Percentiles rank a stretch among this genome's conserved stretches.
Evolutionary conservation across 2,888 invertebrate species (phyloP).

Genomic region (Abscondita cerata): DNA sequence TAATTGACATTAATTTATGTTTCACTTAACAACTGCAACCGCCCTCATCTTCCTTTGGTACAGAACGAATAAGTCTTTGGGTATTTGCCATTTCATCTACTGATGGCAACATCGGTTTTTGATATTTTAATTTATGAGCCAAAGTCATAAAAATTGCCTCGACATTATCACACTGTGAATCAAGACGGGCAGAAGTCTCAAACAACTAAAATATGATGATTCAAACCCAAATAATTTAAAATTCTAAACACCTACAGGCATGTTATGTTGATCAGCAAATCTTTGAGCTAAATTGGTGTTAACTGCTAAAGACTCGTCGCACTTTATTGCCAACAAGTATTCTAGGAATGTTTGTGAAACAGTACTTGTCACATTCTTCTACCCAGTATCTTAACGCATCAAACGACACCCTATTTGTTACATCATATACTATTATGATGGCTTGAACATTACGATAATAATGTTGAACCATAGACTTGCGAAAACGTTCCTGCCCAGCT

Average conservation of each 20-base stretch:
- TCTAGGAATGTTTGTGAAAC: constrained; percentile 69
- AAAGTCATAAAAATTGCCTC: constrained; percentile 84
- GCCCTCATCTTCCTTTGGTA: constrained; percentile 4
- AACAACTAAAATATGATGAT: constrained; percentile 66
- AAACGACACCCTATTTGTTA: constrained; percentile 69
- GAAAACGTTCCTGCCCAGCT: constrained; percentile 82
- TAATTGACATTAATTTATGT: neutral
- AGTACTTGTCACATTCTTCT: constrained; percentile 74
- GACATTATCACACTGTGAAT: constrained; percentile 76
- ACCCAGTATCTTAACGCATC: constrained; percentile 76
- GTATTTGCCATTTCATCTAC: neutral
- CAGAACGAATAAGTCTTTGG: neutral
- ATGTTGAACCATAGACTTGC: constrained; percentile 82
- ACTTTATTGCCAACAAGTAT: constrained; percentile 84
- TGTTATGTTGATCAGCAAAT: constrained; percentile 73
- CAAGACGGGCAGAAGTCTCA: constrained; percentile 81
- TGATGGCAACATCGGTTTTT: constrained; percentile 65
- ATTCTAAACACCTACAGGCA: constrained; percentile 65
- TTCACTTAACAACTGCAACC: constrained; percentile 23
- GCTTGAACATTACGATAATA: constrained; percentile 85
- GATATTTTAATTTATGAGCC: constrained; percentile 76
- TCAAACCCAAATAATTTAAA: neutral
- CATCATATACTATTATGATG: constrained; percentile 86
- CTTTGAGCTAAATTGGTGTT: constrained; percentile 76
- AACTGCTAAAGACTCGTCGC: constrained; percentile 72